Conservation (phyloP, 2,113 vertebrate genomes). For the Oostethus manadensis region DNA sequence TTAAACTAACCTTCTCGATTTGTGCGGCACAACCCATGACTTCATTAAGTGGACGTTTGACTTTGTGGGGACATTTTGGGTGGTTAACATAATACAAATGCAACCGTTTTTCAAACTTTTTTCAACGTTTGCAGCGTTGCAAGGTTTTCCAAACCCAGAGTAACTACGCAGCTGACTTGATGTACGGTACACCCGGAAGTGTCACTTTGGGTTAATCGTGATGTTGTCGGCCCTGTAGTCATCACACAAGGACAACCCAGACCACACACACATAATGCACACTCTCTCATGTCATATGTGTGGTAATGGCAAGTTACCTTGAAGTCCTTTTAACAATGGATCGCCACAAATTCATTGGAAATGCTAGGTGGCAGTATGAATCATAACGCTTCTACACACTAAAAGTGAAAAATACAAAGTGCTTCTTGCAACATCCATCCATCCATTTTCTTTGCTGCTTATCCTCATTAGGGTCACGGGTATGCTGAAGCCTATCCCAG, state of each 20-base stretch:
- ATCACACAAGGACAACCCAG: not conserved
- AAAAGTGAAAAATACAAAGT: too few relatives aligned
- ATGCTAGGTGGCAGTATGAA: too few relatives aligned
- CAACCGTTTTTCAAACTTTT: too few relatives aligned
- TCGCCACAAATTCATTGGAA: too few relatives aligned
- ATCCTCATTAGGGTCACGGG: too few relatives aligned
- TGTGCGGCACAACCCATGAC: too few relatives aligned
- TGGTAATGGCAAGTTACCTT: constrained; percentile 6
- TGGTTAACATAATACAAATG: not conserved
- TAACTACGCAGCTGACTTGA: constrained; percentile 57
- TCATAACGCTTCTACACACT: too few relatives aligned
- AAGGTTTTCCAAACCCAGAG: constrained; percentile 33
- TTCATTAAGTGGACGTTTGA: constrained; percentile 6
- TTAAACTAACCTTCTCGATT: not conserved
- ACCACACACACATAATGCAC: not conserved
- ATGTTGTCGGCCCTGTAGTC: constrained; percentile 41
- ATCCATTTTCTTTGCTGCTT: too few relatives aligned
- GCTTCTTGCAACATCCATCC: too few relatives aligned
- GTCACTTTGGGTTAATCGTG: constrained; percentile 57
- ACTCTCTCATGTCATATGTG: constrained; percentile 1
- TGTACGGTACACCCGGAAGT: constrained; percentile 51
- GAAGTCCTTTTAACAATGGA: too few relatives aligned
- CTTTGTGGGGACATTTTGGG: constrained; percentile 16
- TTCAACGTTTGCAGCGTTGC: too few relatives aligned
- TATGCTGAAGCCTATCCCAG: too few relatives aligned